A percentile compares a stretch with the other conserved stretches of the same genome.
These are phyloP conservation scores for Anthopleura xanthogrammica DNA, from an alignment of 92 coral and sea anemone genomes.

Conservation along the genomic window DNA sequence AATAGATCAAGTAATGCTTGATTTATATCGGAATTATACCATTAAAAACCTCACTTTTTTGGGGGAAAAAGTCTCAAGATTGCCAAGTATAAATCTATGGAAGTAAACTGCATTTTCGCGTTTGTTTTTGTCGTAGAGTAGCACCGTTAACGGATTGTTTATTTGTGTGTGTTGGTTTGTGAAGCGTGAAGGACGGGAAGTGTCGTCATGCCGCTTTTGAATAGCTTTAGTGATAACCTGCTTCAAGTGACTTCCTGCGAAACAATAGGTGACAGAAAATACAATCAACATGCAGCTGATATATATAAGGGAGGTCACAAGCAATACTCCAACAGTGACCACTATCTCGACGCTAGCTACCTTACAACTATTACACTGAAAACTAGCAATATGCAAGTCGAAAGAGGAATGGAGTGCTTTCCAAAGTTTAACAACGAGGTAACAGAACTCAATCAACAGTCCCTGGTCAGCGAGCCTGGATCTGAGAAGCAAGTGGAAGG, in stretches of 20 bases:
- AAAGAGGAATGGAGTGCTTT: slow-evolving; percentile 10
- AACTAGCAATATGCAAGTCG: slow-evolving; percentile 23
- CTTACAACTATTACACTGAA: neutral
- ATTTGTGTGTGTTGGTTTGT: neutral
- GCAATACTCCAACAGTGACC: neutral
- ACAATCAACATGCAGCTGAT: slow-evolving; percentile 30
- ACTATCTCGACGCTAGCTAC: neutral
- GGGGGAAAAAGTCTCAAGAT: neutral
- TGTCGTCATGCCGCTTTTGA: slow-evolving; percentile 18
- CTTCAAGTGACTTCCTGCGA: slow-evolving; percentile 6
- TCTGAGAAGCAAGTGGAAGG: slow-evolving; percentile 42
- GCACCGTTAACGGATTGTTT: neutral
- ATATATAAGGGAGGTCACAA: slow-evolving; percentile 11
- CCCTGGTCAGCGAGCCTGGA: slow-evolving; percentile 14
- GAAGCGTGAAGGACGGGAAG: slow-evolving; percentile 11
- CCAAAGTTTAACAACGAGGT: slow-evolving; percentile 5
- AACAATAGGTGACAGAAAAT: slow-evolving; percentile 26
- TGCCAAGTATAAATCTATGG: too few species aligned
- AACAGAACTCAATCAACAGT: slow-evolving; percentile 5
- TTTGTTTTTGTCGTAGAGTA: neutral
- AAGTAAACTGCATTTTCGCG: neutral
- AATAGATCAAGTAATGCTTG: neutral
- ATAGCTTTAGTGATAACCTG: slow-evolving; percentile 3
- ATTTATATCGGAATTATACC: neutral
- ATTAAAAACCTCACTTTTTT: neutral